Evolutionary conservation across 2,113 vertebrate genomes (phyloP), one percentile per base, ranked within the genome.

Genomic region (Crotalus tigris): DNA sequence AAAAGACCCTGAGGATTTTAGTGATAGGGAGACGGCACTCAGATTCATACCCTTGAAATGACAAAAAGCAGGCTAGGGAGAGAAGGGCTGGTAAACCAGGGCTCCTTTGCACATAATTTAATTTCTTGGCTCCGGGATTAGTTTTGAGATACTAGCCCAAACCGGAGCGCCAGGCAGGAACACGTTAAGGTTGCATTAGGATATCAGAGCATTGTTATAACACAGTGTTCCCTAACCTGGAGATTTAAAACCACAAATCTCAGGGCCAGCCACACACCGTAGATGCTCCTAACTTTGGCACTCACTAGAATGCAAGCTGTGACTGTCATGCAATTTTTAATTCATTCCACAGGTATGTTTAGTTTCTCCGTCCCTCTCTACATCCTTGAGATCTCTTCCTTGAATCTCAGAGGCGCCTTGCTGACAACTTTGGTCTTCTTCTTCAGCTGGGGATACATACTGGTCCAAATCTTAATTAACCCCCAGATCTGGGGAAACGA

Each of bases 91-190:
- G 29, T 69, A 13, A n/a, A 69, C 11, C 58, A 64, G 26, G 61
- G 61, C 11, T 2, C n/a, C 64, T 75, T 33, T 33, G 64, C 64
- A 33, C 4, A 33, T 75, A 5, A n/a, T 33, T n/a, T 17, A 33
- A 75, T 75, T 75, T 33, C n/a, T 75, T 75, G 64, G 64, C n/a
- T 75, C 13, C 2, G 1, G 29, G n/a, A 15, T 75, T 4, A 33
- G n/a, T 4, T 75, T 75, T 1, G 2, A 6, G n/a, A 2, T 75
- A 17, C 13, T 13, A 6, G 13, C 64, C 13, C 13, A 75, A 33
- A 75, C 1, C 1, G 0, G 13, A 39, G 15, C 0, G 2, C 1
- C n/a, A 75, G n/a, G 69, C 5, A 19, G n/a, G n/a, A 75, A 75
- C 69, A 39, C 39, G 15, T 19, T 12, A 75, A 6, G 13, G n/a